Base-by-base conservation (phyloP, 2,888 invertebrate species). In the Macropis europaea region DNA sequence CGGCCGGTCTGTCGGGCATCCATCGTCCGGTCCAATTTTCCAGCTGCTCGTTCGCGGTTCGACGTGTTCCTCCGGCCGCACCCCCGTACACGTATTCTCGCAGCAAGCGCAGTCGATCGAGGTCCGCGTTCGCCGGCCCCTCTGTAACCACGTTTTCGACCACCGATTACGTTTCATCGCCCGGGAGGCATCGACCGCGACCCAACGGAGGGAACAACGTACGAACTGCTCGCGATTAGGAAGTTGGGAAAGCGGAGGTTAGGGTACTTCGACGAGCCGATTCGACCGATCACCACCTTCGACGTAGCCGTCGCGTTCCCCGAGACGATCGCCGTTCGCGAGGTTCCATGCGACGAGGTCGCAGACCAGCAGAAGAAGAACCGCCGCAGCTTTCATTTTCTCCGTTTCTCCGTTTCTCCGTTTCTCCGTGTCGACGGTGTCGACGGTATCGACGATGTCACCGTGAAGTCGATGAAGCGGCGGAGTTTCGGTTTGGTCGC, bases 1-100 rank as follows among this genome's bases (percentile, higher is more conserved):
- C 81, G 7, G 66, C 73, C 1, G 82, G 78, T 52, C 81, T 84
- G 3, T 86, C 85, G 0, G 91, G 91, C 78, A 90, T 84, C 90
- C 90, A 91, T 22, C 88, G 86, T 13, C 91, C 90, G 0, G 76
- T 85, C 91, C 91, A 91, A 30, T 82, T 74, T 38, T 89, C 87
- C 45, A 77, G 47, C 9, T 73, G 74, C 36, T 83, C 70, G 3
- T 76, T 56, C 1, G 61, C 50, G 6, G 75, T 67, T 24, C 82
- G 80, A 7, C 76, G 77, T 36, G 22, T 53, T 11, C 57, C 48
- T 0, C 36, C 32, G 3, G 26, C 24, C 1, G 13, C 9, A 30
- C 6, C n/a, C n/a, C n/a, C 6, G 11, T 15, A 36, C 6, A 26
- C 38, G n/a, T 56, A 45, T 3, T 45, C 6, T 1, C 60, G 32